Evolutionary conservation across 1,140 invertebrate genomes (phyloP), one percentile per base, ranked within the genome.

Genomic region (Arion vulgaris): DNA sequence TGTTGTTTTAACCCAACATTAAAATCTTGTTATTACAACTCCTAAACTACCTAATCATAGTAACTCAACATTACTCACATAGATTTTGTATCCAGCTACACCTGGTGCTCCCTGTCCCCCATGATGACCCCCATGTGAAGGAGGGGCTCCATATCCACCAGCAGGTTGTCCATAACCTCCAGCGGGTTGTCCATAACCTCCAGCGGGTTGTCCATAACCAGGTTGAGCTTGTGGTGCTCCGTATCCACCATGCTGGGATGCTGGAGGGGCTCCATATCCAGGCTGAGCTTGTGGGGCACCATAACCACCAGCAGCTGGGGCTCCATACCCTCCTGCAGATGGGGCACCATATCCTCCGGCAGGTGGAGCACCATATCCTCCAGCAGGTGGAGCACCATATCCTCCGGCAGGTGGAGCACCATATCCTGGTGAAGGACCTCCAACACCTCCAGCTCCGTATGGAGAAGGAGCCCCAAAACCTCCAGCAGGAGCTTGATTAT

Each of bases 311-410:
- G 28, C n/a, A 32, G 62, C 62, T 66, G 62, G 62, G 5, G 62
- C n/a, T 32, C 62, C 62, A 34, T 66, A 66, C 28, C 62, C 62
- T 7, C n/a, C n/a, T 28, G 28, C n/a, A 32, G 62, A 28, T 32
- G 62, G 62, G 62, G 62, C 62, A 5, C 62, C 62, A 34, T 66
- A 66, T 28, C 62, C 62, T 7, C n/a, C n/a, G 2, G 85, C 68
- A 32, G 62, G 62, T 66, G 62, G 57, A 80, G 83, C 62, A 11
- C 83, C 83, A 76, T 84, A 80, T 76, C 86, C 82, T 57, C 82
- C 41, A 28, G 83, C 28, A 32, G 32, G 68, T 32, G 32, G 28
- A 4, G 49, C 62, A 23, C 7, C 62, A 66, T 69, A 51, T 49
- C 82, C 82, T 28, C 76, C 38, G 36, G 51, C 39, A 28, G 81